Evolutionary conservation across 2,888 invertebrate species (phyloP), one percentile per base, ranked within the genome.

Genomic region (Oscheius sp.): DNA sequence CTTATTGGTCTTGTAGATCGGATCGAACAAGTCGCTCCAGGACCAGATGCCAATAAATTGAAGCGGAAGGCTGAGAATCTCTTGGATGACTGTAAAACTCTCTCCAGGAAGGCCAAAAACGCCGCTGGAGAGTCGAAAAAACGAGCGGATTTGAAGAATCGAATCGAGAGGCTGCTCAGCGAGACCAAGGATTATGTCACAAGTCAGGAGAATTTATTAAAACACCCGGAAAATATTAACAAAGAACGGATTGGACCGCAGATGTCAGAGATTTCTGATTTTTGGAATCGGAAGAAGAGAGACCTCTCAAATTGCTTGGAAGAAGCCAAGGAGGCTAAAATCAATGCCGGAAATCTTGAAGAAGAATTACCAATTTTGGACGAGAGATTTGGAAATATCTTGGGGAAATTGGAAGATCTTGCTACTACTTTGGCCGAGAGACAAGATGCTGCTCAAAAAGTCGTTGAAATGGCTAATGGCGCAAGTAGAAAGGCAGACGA

Each of bases 381-480:
- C 9, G 27, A 25, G 6, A n/a, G 66, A 16, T 70, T 70, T 41
- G 58, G 74, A 35, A 74, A 74, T 9, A 64, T 77, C 12, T 52
- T 78, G 16, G 29, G 53, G 7, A 58, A 63, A 2, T 73, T 84
- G 43, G 88, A 89, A 41, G 89, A 89, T 68, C 88, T 76, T 66
- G 93, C 94, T 75, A 91, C 61, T 52, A 53, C 29, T 1, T 58
- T 75, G 1, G 70, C 73, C 1, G 78, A 78, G 63, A 77, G 74
- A 55, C 72, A 76, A 61, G 70, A 74, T 6, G 76, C 74, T 2
- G 78, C 77, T 1, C 75, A 76, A 41, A 52, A 72, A 12, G 72
- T 55, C 23, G 6, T 25, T 27, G 96, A 93, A 94, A 85, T 16
- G 9, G 35, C 41, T 21, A 35, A 43, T 18, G 16, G 69, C 35